These are phyloP conservation scores for Drosophila nigromelanica DNA, from an alignment of 1,140 invertebrate genomes.

Conservation along the genomic window DNA sequence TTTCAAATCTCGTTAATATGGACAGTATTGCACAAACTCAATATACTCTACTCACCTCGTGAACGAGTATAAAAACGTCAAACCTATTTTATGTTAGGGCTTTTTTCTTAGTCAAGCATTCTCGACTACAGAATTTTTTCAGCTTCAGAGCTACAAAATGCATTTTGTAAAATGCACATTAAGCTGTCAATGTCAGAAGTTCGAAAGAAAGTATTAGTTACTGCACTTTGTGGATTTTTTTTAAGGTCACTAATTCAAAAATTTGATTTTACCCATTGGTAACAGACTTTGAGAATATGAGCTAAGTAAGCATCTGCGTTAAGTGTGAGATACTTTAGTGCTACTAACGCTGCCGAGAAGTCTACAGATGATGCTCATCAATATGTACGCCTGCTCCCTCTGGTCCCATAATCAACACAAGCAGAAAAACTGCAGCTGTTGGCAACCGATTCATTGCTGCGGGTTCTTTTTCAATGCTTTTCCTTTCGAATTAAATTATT, in stretches of 20 bases:
- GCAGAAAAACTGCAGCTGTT: not conserved
- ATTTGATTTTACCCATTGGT: not conserved
- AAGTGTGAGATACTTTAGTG: not conserved
- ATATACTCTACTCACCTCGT: too few relatives aligned
- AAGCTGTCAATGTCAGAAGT: not conserved
- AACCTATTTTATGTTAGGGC: not conserved
- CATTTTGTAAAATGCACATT: not conserved
- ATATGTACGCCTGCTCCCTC: not conserved
- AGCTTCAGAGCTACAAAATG: not conserved
- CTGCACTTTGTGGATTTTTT: not conserved
- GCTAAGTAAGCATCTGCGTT: not conserved
- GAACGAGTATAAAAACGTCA: not conserved
- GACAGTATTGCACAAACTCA: too few relatives aligned
- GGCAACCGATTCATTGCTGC: conserved; percentile 8
- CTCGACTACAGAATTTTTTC: not conserved
- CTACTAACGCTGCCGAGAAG: not conserved
- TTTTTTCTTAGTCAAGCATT: not conserved
- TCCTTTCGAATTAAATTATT: conserved; percentile 67
- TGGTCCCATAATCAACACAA: not conserved
- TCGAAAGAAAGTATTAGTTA: not conserved
- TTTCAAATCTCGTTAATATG: too few relatives aligned
- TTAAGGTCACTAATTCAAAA: not conserved
- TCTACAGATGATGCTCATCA: conserved; percentile 7
- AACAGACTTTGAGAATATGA: not conserved
- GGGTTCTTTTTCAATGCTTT: conserved; percentile 62